Evolutionary conservation across 1,140 invertebrate species (phyloP), one percentile per base, ranked within the genome.

Genomic region (Ganaspis sp.): DNA sequence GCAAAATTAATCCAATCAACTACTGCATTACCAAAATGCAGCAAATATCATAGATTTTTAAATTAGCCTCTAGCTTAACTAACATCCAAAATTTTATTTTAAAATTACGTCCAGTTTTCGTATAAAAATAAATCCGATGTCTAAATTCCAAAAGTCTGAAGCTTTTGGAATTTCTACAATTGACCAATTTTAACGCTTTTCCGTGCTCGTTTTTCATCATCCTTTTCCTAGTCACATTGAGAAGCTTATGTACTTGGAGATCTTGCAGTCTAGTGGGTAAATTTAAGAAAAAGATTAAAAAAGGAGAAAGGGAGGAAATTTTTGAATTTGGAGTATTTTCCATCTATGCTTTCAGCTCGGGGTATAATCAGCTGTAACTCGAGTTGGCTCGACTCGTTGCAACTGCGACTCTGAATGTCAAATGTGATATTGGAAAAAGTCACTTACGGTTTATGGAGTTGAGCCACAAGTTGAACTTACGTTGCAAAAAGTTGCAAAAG

Each of bases 341-440:
- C 11, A 64, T 64, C 21, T 29, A 64, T 15, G 54, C 15, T 23
- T 64, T 29, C 23, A n/a, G 54, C 54, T 29, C 21, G 9, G 26
- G 21, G 54, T 58, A 26, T 58, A 26, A 58, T 23, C 54, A 58
- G 9, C 54, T 58, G 11, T 26, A 58, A 54, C 49, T 9, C 21
- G 11, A 23, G 54, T 58, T 26, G 54, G 21, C 54, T 58, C 54
- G 21, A 2, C 12, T 26, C 21, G 19, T 26, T 15, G 54, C 54
- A 26, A 26, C 54, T 49, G 15, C 15, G 0, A n/a, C 45, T 58
- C 54, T 58, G 54, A 58, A 58, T 58, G 21, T 58, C 21, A 58
- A 26, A 58, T 58, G 53, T 12, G 53, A 58, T 58, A 21, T 58
- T 64, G 54, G 12, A 64, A 64, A 64, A 15, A 64, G 54, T 64